phyloP scores from a whole-genome alignment of 2,797 vertebrate genomes.

The Peromyscus eremicus region DNA sequence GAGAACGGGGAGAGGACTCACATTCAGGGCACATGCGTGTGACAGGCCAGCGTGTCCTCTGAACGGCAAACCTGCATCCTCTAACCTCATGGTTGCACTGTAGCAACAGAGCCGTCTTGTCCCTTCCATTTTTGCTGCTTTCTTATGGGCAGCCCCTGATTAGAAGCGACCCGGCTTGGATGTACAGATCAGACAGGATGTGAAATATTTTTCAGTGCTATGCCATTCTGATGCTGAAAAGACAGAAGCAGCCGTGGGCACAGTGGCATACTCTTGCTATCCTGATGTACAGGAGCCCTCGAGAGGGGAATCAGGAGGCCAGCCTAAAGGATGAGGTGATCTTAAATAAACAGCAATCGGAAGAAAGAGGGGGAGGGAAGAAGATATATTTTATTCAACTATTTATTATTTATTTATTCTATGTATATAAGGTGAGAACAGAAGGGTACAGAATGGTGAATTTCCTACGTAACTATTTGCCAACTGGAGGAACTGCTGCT shows the following conservation, averaged over 20 bases:
- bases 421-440: background rate
- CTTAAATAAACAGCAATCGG: background rate
- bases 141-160: background rate
- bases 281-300: background rate
- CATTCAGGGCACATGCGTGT: rapidly evolving
- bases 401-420: background rate
- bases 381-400: background rate
- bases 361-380: background rate
- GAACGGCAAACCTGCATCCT: background rate
- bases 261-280: too few species aligned
- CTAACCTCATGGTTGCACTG: background rate
- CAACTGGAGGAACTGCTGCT: too few species aligned
- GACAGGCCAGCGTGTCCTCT: rapidly evolving
- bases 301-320: background rate
- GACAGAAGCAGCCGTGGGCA: background rate
- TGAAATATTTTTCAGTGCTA: background rate
- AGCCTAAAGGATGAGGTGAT: background rate
- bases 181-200: background rate
- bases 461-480: rapidly evolving
- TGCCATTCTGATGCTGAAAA: background rate
- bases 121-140: background rate
- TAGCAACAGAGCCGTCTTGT: background rate
- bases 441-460: background rate
- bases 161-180: background rate
- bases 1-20: background rate